phyloP scores from a whole-genome alignment of 2,113 vertebrate genomes.

The Chaenocephalus aceratus region DNA sequence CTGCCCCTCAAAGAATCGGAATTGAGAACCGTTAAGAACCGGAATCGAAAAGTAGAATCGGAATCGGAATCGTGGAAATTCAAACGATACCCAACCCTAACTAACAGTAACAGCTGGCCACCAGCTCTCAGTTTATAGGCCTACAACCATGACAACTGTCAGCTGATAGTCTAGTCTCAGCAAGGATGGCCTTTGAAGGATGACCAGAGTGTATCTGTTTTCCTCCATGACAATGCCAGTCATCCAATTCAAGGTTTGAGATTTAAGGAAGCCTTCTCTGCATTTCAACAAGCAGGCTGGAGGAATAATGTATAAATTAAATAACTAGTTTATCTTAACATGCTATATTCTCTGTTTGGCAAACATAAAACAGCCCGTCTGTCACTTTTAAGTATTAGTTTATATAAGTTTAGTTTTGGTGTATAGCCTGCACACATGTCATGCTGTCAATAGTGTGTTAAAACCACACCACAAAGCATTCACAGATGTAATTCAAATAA shows the following conservation, averaged over 20 bases:
- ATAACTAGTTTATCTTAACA: not conserved
- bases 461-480: slow-evolving; percentile 16
- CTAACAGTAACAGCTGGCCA: not conserved
- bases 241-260: slow-evolving; percentile 1
- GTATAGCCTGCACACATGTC: not conserved
- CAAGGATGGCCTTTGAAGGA: slow-evolving; percentile 5
- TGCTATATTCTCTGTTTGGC: not conserved
- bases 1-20: too few species aligned
- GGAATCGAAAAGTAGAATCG: too few species aligned
- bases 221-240: not conserved
- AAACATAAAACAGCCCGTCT: not conserved
- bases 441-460: not conserved
- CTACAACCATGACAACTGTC: slow-evolving; percentile 15
- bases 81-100: too few species aligned
- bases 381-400: not conserved
- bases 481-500: not conserved
- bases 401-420: not conserved
- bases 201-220: slow-evolving; percentile 19
- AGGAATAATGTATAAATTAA: not conserved
- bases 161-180: slow-evolving; percentile 17
- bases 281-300: not conserved
- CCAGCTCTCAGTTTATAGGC: not conserved
- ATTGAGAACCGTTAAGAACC: too few species aligned
- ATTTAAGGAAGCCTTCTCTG: not conserved
- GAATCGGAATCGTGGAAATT: too few species aligned